phyloP scores from a whole-genome alignment of 2,113 vertebrate species.

The Eulacestoma nigropectus region DNA sequence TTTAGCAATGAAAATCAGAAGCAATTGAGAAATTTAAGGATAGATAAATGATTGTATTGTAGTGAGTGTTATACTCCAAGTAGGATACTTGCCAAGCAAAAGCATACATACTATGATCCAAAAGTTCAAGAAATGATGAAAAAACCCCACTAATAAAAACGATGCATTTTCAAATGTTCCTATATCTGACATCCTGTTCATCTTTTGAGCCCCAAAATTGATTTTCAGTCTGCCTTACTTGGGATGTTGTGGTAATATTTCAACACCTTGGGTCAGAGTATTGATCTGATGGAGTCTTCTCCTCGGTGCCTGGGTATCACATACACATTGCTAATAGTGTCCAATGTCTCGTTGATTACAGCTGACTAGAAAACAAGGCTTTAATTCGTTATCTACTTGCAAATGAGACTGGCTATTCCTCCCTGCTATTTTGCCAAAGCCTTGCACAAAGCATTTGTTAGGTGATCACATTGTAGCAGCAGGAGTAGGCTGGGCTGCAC shows the following conservation, averaged over 20 bases:
- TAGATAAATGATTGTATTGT: background rate
- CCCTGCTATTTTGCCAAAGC: background rate
- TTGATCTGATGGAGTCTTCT: background rate
- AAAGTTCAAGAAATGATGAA: background rate
- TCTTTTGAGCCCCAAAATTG: background rate
- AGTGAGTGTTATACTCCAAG: background rate
- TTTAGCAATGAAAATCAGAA: background rate
- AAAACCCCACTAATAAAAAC: background rate
- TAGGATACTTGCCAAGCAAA: background rate
- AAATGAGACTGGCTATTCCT: background rate
- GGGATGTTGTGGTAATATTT: background rate
- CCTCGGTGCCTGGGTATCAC: background rate
- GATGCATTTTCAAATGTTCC: background rate
- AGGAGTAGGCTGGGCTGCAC: background rate
- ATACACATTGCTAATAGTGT: background rate
- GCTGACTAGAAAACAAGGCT: background rate
- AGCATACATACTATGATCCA: background rate
- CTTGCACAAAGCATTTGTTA: background rate
- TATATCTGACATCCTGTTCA: background rate
- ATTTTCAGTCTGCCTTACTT: background rate
- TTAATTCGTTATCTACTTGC: background rate
- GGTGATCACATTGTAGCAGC: background rate
- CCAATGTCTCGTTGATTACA: background rate
- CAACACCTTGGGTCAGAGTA: background rate
- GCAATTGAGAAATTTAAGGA: background rate